Conservation (phyloP, 2,888 invertebrate genomes). For the Caenorhabditis auriculariae region DNA sequence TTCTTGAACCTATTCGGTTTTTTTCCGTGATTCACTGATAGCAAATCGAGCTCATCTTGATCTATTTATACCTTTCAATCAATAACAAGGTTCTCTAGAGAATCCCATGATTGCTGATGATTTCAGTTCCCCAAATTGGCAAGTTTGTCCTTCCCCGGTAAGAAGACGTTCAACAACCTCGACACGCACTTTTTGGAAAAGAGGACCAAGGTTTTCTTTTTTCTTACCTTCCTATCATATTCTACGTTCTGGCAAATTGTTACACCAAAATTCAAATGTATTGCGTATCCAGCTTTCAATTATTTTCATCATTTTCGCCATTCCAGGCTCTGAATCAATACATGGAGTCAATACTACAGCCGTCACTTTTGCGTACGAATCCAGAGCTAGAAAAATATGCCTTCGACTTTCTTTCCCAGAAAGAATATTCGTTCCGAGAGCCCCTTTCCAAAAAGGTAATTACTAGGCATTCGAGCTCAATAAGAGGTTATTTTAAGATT, state of each 20-base stretch:
- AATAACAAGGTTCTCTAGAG: too few relatives aligned
- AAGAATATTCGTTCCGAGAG: slow-evolving; percentile 49
- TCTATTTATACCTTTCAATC: too few relatives aligned
- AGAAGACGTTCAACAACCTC: slow-evolving; percentile 90
- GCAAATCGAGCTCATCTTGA: too few relatives aligned
- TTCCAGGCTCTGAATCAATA: slow-evolving; percentile 32
- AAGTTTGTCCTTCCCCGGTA: slow-evolving; percentile 82
- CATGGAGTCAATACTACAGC: slow-evolving; percentile 69
- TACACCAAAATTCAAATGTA: too few relatives aligned
- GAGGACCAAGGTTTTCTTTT: slow-evolving; percentile 70
- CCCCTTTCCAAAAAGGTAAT: slow-evolving; percentile 45
- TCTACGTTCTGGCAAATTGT: not conserved
- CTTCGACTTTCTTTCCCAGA: slow-evolving; percentile 61
- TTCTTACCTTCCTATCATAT: not conserved
- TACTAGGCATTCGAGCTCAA: slow-evolving; percentile 1
- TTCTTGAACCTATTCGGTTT: too few relatives aligned
- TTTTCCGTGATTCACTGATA: too few relatives aligned
- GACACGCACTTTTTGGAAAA: slow-evolving; percentile 78
- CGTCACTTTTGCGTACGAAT: slow-evolving; percentile 71
- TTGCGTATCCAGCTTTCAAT: too few relatives aligned
- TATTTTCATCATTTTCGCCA: too few relatives aligned
- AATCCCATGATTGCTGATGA: not conserved
- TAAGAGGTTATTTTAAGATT: too few relatives aligned
- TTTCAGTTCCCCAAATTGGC: slow-evolving; percentile 78
- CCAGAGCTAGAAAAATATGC: slow-evolving; percentile 69